Conservation (phyloP, 2,888 invertebrate genomes). For the Drosophila birchii region DNA sequence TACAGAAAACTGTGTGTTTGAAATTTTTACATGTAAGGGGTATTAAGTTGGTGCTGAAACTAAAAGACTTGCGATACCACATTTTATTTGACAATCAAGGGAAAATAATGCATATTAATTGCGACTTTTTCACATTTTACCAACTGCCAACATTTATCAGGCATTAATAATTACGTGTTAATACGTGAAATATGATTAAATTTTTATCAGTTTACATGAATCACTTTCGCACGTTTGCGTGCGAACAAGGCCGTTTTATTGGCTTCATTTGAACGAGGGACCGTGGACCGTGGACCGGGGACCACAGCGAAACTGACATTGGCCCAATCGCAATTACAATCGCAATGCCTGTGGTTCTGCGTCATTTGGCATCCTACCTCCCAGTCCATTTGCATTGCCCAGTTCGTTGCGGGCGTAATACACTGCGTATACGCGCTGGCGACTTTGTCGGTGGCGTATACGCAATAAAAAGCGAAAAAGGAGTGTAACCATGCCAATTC, state of each 20-base stretch:
- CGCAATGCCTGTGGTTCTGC: conserved; percentile 55
- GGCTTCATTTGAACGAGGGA: conserved; percentile 55
- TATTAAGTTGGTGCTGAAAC: not conserved
- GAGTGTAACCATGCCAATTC: conserved; percentile 19
- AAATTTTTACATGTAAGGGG: not conserved
- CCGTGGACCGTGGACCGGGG: not conserved
- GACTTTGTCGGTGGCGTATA: conserved; percentile 52
- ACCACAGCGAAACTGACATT: conserved; percentile 35
- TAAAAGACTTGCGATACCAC: not conserved
- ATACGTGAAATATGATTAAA: conserved; percentile 56
- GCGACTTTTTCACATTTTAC: conserved; percentile 36
- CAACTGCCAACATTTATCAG: conserved; percentile 51
- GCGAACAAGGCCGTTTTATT: conserved; percentile 52
- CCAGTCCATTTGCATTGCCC: conserved; percentile 29
- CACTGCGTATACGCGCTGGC: conserved; percentile 28
- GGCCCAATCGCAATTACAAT: conserved; percentile 36
- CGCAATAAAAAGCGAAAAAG: conserved; percentile 65
- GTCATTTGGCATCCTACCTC: conserved; percentile 43
- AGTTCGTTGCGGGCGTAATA: conserved; percentile 59
- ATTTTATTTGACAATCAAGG: conserved; percentile 23
- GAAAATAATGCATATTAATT: conserved; percentile 34
- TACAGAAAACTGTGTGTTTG: not conserved
- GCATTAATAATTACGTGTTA: conserved; percentile 62
- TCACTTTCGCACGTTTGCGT: conserved; percentile 49
- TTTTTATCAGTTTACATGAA: conserved; percentile 49